A percentile compares a stretch with the other conserved stretches of the same genome.
Evolutionary conservation across 2,113 vertebrate genomes (phyloP).

Genomic region (Paramormyrops kingsleyae): DNA sequence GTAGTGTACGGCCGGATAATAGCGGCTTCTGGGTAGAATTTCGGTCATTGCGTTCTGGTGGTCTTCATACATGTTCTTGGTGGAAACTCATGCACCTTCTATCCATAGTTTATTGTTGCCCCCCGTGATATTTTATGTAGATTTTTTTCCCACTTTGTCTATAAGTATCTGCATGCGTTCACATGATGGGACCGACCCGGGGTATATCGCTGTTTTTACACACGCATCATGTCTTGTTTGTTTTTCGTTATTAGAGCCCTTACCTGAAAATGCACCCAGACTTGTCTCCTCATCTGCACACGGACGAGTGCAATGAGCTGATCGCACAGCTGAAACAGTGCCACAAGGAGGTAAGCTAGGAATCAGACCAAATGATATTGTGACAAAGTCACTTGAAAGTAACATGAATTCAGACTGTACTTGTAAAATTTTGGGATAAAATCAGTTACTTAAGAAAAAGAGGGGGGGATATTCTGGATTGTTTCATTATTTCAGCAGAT

Average conservation of each 20-base stretch:
- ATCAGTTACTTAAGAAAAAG: neutral
- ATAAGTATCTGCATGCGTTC: slow-evolving; percentile 39
- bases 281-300: slow-evolving; percentile 87
- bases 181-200: slow-evolving; percentile 56
- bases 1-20: neutral
- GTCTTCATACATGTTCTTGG: neutral
- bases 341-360: slow-evolving; percentile 68
- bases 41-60: neutral
- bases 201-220: slow-evolving; percentile 57
- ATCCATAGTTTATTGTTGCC: neutral
- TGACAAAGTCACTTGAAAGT: neutral
- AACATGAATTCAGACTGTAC: neutral
- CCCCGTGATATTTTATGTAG: neutral
- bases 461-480: neutral
- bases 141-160: neutral
- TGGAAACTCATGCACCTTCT: neutral
- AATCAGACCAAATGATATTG: neutral
- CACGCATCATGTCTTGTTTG: neutral
- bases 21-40: neutral
- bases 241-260: slow-evolving; percentile 35
- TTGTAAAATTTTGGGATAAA: neutral
- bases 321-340: slow-evolving; percentile 78
- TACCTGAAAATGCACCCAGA: slow-evolving; percentile 84
- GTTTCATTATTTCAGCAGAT: neutral
- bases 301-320: slow-evolving; percentile 81